phyloP scores from a whole-genome alignment of 2,113 vertebrate species.

The Sclerurus mexicanus region DNA sequence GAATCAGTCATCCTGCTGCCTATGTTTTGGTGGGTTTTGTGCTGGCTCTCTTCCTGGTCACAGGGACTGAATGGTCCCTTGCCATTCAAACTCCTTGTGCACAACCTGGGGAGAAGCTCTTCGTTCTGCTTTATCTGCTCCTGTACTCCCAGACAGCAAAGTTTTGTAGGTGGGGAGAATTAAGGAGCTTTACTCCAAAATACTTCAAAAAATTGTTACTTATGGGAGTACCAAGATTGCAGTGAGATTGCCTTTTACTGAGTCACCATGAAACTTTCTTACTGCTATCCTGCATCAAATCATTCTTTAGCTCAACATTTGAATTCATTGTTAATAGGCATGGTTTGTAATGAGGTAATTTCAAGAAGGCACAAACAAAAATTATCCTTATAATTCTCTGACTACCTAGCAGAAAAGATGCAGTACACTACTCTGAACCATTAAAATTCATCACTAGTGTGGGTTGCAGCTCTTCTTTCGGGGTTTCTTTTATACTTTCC shows the following conservation, averaged over 20 bases:
- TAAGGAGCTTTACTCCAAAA: background rate
- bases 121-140: background rate
- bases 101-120: background rate
- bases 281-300: background rate
- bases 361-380: background rate
- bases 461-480: background rate
- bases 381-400: background rate
- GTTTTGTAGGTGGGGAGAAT: accelerated
- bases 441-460: background rate
- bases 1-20: background rate
- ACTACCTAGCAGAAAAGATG: background rate
- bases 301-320: background rate
- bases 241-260: background rate
- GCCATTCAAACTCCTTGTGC: background rate
- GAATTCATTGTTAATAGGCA: background rate
- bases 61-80: background rate
- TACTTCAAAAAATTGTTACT: background rate
- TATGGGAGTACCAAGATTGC: background rate
- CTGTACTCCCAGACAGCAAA: background rate
- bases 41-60: background rate
- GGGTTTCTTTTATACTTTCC: background rate
- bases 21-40: background rate
- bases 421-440: background rate
- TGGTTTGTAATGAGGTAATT: background rate
- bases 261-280: background rate